A percentile compares a stretch with the other conserved stretches of the same genome.
Evolutionary conservation across 2,797 vertebrate genomes (phyloP).

Genomic region (Sebastes steindachneri): DNA sequence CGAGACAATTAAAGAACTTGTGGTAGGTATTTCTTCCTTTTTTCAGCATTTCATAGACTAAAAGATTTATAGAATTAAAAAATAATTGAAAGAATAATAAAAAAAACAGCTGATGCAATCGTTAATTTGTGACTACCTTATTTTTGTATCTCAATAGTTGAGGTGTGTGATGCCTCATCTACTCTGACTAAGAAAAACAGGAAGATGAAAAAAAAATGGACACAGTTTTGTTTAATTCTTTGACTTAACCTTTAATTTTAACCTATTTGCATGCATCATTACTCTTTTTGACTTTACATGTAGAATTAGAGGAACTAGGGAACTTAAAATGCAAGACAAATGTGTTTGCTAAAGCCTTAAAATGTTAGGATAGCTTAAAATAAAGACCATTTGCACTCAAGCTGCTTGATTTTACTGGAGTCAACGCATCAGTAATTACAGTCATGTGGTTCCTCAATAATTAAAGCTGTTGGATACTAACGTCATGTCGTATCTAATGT

Average conservation of each 20-base stretch:
- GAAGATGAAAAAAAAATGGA: neutral
- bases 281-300: neutral
- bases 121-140: neutral
- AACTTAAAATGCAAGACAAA: neutral
- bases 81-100: neutral
- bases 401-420: neutral
- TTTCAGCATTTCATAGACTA: neutral
- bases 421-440: slow-evolving; percentile 19
- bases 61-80: neutral
- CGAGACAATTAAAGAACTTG: neutral
- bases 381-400: neutral
- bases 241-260: neutral
- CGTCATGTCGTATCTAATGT: slow-evolving; percentile 3
- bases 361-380: slow-evolving; percentile 8
- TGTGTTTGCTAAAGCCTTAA: neutral
- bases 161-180: neutral
- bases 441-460: slow-evolving; percentile 13
- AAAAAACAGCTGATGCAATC: neutral
- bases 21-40: no score
- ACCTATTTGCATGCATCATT: neutral
- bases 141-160: neutral
- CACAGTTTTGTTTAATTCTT: neutral
- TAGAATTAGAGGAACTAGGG: neutral
- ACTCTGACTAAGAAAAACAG: neutral
- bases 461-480: neutral